phyloP scores from a whole-genome alignment of 2,888 invertebrate genomes.

The Synanthedon formicaeformis region DNA sequence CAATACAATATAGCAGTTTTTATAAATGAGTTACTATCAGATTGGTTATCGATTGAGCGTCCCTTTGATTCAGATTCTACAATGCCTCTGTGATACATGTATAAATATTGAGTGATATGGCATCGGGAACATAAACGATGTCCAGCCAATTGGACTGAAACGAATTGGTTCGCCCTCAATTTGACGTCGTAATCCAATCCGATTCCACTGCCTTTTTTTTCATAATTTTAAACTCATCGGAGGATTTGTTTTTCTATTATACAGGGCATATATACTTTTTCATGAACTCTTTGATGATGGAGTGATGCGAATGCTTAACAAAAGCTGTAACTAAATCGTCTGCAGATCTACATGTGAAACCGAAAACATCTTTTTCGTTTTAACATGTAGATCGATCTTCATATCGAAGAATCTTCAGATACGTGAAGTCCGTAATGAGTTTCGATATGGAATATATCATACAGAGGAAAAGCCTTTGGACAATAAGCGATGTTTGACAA shows the following conservation, averaged over 20 bases:
- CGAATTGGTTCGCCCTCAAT: slow-evolving; percentile 68
- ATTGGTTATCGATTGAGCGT: slow-evolving; percentile 35
- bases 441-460: no score
- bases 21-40: slow-evolving; percentile 10
- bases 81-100: slow-evolving; percentile 26
- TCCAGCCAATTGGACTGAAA: slow-evolving; percentile 67
- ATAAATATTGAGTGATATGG: slow-evolving; percentile 30
- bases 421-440: no score
- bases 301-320: no score
- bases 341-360: no score
- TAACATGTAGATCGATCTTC: no score
- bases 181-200: slow-evolving; percentile 46
- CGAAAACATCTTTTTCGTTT: no score
- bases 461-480: no score
- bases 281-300: no score
- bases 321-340: no score
- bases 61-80: slow-evolving; percentile 37
- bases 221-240: slow-evolving; percentile 29
- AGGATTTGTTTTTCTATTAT: slow-evolving; percentile 3
- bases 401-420: no score
- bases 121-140: slow-evolving; percentile 61
- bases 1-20: background rate
- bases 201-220: slow-evolving; percentile 60
- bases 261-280: no score
- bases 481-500: no score